Evolutionary conservation across 2,888 invertebrate genomes (phyloP), one percentile per base, ranked within the genome.

Genomic region (Drosophila borborema): DNA sequence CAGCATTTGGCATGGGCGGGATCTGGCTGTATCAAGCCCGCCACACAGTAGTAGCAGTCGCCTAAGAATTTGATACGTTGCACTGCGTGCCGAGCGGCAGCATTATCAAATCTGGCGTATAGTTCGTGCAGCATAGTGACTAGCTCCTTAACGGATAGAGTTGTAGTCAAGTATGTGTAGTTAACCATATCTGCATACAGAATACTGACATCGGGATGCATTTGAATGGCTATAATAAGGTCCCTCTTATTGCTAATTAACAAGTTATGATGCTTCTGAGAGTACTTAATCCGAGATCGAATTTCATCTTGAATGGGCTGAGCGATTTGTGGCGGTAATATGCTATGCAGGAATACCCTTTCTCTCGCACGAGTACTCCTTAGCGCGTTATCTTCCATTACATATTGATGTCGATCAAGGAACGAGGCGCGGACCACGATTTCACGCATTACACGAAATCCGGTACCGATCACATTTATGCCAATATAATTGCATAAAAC

Each of bases 181-280:
- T 98, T 98, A 0, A 98, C 98, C 36, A 98, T 97, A 92, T 98
- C 98, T 0, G 98, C 98, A 90, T 97, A 98, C 28, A 98, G 93
- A 79, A 98, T 97, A 86, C 97, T 96, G 2, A 98, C 98, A 89
- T 98, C 96, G 8, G 96, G 95, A 91, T 98, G 97, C 43, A 96
- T 95, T 92, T 97, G 94, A 90, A 97, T 96, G 82, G 98, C 98
- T 69, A 89, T 75, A 23, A 78, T 41, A 0, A 56, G 72, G 7
- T 72, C 81, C 10, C 41, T n/a, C 7, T 10, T 16, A 1, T 3
- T 14, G 1, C 9, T 10, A 14, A 41, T 0, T 0, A 16, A 12
- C 1, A 34, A 10, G 1, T 12, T 1, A 0, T 16, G 16, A 5
- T 36, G 46, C 9, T 53, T 72, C 8, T 65, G 71, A 1, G 60